Evolutionary conservation across 2,113 vertebrate species (phyloP), one percentile per base, ranked within the genome.

Genomic region (Lepisosteus osseus): DNA sequence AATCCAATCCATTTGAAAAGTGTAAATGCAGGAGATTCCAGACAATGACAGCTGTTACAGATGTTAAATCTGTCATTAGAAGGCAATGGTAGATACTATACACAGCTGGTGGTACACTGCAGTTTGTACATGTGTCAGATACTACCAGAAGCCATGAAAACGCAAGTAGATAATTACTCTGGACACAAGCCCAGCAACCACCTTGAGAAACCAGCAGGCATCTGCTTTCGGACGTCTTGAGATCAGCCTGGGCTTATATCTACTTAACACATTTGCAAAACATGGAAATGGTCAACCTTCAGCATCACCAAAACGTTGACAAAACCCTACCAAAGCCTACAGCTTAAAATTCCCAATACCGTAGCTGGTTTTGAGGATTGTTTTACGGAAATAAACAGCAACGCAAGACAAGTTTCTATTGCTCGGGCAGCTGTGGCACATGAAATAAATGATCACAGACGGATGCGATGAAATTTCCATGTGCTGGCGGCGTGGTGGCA

Each of bases 111-210:
- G 86, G 89, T 84, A 89, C 85, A 82, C 47, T 6, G 78, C 85
- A 83, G 86, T 88, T 29, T 29, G 29, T 29, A 29, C 29, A 29
- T 29, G 29, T 29, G 29, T 29, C 29, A 29, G 29, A 29, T 29
- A 29, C 29, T 29, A 29, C 29, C 29, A 29, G 87, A 89, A 87
- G 76, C 79, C 89, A 88, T 91, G 89, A 86, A 89, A 88, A 86
- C 80, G 76, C 89, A 87, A 92, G 89, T 84, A 88, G 86, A 79
- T 84, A 91, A 88, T 87, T 89, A 89, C 86, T 87, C 86, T 83
- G 61, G 75, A 78, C 62, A n/a, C 61, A 40, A 65, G 64, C 78
- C 72, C 75, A 67, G 71, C 42, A 47, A 70, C 14, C 47, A 65
- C 64, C 62, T 69, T 77, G 81, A 78, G 80, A 70, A 82, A 78